Conservation (phyloP, 2,888 invertebrate genomes). For the Carpatolechia fugitivella region DNA sequence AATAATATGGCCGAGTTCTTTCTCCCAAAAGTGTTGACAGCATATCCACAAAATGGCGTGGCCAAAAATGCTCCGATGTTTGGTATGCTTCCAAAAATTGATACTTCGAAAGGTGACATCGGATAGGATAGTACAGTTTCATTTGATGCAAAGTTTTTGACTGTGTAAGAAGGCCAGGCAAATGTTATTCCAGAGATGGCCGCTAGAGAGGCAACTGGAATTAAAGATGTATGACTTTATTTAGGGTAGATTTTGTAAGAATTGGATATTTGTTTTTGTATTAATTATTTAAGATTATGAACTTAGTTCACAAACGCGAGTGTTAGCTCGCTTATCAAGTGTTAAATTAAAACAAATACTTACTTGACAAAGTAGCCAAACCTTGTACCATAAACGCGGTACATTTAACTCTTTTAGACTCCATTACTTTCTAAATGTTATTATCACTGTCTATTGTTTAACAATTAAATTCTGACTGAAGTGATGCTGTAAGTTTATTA, state of each 20-base stretch:
- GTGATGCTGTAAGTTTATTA: neutral
- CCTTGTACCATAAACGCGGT: constrained; percentile 48
- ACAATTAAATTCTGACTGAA: neutral
- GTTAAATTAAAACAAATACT: constrained; percentile 34
- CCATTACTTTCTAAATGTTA: constrained; percentile 30
- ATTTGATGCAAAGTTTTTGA: constrained; percentile 57
- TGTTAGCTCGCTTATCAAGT: too few relatives aligned
- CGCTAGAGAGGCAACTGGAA: constrained; percentile 56
- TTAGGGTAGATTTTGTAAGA: too few relatives aligned
- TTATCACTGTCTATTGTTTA: constrained; percentile 6
- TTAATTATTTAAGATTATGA: too few relatives aligned
- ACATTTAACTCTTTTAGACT: constrained; percentile 35
- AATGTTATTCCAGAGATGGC: constrained; percentile 55
- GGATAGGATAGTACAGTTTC: constrained; percentile 50
- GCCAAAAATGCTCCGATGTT: constrained; percentile 57
- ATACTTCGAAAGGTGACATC: constrained; percentile 53
- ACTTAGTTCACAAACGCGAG: too few relatives aligned
- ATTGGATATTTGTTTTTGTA: too few relatives aligned
- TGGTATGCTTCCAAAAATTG: constrained; percentile 58
- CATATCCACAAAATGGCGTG: constrained; percentile 58
- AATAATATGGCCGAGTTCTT: constrained; percentile 63
- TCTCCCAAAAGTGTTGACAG: constrained; percentile 55
- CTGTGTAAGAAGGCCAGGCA: constrained; percentile 66
- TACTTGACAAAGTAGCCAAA: constrained; percentile 45
- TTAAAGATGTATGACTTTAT: too few relatives aligned